A percentile compares a stretch with the other conserved stretches of the same genome.
These are phyloP conservation scores for Drosophila silvestris DNA, from an alignment of 2,888 invertebrate genomes.

Conservation along the genomic window DNA sequence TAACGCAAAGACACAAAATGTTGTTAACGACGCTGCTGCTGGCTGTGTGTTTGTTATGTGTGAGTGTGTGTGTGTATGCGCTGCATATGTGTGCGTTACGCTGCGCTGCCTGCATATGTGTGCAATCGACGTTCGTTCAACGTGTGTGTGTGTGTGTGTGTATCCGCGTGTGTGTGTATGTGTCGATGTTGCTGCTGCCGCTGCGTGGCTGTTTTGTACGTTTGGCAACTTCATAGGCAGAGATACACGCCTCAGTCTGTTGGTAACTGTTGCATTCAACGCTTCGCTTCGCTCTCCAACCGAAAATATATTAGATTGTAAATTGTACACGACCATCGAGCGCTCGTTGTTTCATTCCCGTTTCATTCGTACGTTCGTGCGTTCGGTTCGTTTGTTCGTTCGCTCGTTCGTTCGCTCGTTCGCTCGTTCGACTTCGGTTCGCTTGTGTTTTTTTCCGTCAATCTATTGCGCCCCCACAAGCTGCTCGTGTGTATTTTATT, in stretches of 20 bases:
- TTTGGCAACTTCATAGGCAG: conserved; percentile 83
- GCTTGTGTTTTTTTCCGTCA: conserved; percentile 26
- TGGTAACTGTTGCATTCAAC: conserved; percentile 85
- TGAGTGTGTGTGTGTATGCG: conserved; percentile 1
- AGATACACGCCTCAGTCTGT: conserved; percentile 83
- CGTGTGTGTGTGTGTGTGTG: conserved; percentile 10
- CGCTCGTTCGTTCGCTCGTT: conserved; percentile 26
- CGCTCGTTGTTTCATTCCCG: conserved; percentile 17
- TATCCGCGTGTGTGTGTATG: conserved; percentile 15
- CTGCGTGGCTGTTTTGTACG: conserved; percentile 80
- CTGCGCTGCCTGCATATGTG: conserved; percentile 23
- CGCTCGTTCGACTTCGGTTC: conserved; percentile 22
- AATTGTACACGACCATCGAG: conserved; percentile 5
- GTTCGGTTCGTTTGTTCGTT: conserved; percentile 13
- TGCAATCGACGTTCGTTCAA: conserved; percentile 12
- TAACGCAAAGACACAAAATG: conserved; percentile 31
- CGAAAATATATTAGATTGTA: conserved; percentile 18
- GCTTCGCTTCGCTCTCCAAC: conserved; percentile 81
- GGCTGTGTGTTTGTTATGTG: conserved; percentile 2
- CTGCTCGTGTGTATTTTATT: conserved; percentile 28
- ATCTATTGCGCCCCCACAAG: conserved; percentile 13
- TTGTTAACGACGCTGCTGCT: conserved; percentile 39
- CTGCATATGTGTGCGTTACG: conserved; percentile 11
- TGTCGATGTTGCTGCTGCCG: conserved; percentile 54
- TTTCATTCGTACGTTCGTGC: conserved; percentile 18